Evolutionary conservation across 2,113 vertebrate species (phyloP), one percentile per base, ranked within the genome.

Genomic region (Charina bottae): DNA sequence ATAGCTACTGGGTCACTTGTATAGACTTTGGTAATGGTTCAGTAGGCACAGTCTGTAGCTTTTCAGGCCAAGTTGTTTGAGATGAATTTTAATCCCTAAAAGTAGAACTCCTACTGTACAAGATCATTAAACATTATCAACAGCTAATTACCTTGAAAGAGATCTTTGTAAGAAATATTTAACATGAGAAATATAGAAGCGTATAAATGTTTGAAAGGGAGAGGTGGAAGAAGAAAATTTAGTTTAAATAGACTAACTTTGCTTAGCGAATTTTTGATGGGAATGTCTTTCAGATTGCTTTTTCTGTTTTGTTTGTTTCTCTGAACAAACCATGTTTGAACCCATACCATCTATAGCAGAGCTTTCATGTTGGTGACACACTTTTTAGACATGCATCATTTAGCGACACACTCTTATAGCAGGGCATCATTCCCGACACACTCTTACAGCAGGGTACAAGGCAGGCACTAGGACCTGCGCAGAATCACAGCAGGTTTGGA

Each of bases 51-150:
- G 17, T 85, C 26, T 90, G 64, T 92, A 93, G 94, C 87, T 68
- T 91, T 55, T 0, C 0, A 87, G 19, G 19, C 60, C 88, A 64
- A 59, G 93, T 85, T 37, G 26, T 0, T 33, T 89, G 26, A 78
- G 62, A 93, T 90, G 87, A 90, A 88, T 53, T 93, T 87, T 42
- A 93, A 91, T 78, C 46, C 9, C 87, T 64, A 3, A 4, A 90
- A 62, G 54, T n/a, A 23, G 46, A 91, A 90, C 8, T 86, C 84
- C 23, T 23, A 37, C 24, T 55, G 78, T 78, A 93, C 28, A 89
- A 90, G 68, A 87, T 94, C 72, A 87, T 59, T 92, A 56, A 89
- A 93, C 42, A 83, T 93, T 93, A 90, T 87, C 92, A 90, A 62
- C 49, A 87, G 8, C 54, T 95, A 0, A 28, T 91, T 94, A 91